These are phyloP conservation scores for Dendrolimus kikuchii DNA, from an alignment of 1,140 invertebrate species.

Conservation along the genomic window DNA sequence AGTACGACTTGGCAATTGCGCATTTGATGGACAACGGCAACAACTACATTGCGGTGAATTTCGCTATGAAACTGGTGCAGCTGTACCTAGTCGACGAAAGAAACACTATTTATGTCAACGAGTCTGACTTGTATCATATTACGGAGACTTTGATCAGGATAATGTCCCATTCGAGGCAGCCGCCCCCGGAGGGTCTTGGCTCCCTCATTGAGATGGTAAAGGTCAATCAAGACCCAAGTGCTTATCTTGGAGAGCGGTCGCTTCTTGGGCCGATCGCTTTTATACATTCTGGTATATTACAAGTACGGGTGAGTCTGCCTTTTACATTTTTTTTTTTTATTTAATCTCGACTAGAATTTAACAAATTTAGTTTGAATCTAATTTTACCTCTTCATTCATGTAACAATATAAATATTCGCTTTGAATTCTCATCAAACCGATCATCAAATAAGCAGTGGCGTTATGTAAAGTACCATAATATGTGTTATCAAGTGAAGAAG, in stretches of 20 bases:
- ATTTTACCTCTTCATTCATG: too few species aligned
- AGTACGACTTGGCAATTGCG: constrained; percentile 90
- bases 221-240: constrained; percentile 79
- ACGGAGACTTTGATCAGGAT: constrained; percentile 87
- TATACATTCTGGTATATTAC: constrained; percentile 93
- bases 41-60: constrained; percentile 87
- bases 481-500: too few species aligned
- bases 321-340: neutral
- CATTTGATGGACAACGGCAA: constrained; percentile 90
- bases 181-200: constrained; percentile 85
- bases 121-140: constrained; percentile 89
- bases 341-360: too few species aligned
- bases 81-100: constrained; percentile 91
- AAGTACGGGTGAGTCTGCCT: constrained; percentile 76
- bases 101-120: constrained; percentile 82
- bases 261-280: constrained; percentile 86
- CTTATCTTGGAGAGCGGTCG: constrained; percentile 79
- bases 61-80: constrained; percentile 94
- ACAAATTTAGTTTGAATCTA: too few species aligned
- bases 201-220: constrained; percentile 84
- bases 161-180: constrained; percentile 79
- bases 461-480: too few species aligned
- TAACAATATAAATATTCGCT: too few species aligned
- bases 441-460: too few species aligned
- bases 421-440: too few species aligned